phyloP scores from a whole-genome alignment of 2,888 invertebrate genomes.

The Argyra leucocephala region DNA sequence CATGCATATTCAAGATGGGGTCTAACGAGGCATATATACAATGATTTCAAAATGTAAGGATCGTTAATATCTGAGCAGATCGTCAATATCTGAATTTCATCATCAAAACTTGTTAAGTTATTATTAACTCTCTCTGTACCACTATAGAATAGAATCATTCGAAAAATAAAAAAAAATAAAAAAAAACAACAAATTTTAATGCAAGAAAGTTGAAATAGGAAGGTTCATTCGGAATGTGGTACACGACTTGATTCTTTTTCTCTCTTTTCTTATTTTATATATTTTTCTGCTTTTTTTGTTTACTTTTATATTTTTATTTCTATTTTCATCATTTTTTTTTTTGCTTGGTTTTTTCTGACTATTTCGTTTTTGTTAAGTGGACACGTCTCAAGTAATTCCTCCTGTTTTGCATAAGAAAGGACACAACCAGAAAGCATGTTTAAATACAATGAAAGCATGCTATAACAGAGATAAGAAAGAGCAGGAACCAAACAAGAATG shows the following conservation, averaged over 20 bases:
- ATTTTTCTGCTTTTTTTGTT: background rate
- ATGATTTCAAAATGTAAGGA: too few species aligned
- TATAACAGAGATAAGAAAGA: background rate
- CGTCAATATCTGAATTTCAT: too few species aligned
- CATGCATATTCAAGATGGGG: too few species aligned
- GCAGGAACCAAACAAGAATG: background rate
- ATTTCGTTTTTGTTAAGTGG: constrained; percentile 11
- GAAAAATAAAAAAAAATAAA: too few species aligned
- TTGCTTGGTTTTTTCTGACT: background rate
- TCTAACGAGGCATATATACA: too few species aligned
- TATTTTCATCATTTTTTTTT: background rate
- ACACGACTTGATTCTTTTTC: background rate
- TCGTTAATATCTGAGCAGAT: too few species aligned
- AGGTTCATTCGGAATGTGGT: background rate
- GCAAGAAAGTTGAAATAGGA: too few species aligned
- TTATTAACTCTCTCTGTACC: too few species aligned
- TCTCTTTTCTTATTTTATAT: background rate
- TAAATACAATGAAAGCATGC: background rate
- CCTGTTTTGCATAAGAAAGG: constrained; percentile 10
- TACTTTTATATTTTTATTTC: background rate
- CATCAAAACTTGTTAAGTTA: too few species aligned
- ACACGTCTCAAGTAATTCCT: constrained; percentile 12
- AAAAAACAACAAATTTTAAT: too few species aligned
- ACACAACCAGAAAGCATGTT: background rate
- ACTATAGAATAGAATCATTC: too few species aligned